phyloP scores from a whole-genome alignment of 2,797 vertebrate species.

The Mormyrus hasselquistii region DNA sequence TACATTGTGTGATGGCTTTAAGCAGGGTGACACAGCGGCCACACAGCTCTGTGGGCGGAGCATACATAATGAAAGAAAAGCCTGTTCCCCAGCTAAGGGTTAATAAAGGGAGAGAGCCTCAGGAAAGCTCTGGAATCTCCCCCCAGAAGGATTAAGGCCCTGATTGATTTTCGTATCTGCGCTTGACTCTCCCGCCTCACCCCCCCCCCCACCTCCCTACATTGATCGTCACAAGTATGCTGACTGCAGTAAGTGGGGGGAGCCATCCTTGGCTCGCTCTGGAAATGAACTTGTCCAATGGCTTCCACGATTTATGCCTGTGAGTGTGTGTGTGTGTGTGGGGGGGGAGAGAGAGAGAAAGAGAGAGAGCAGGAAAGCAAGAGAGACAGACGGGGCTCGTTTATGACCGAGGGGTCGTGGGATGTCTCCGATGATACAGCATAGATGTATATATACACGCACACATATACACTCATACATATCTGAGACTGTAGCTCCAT shows the following conservation, averaged over 20 bases:
- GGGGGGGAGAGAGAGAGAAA: slow-evolving; percentile 20
- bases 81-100: slow-evolving; percentile 47
- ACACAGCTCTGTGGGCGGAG: background rate
- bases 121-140: slow-evolving; percentile 51
- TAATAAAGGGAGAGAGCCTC: slow-evolving; percentile 53
- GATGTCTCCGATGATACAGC: slow-evolving; percentile 3
- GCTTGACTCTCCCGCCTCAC: slow-evolving; percentile 62
- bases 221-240: slow-evolving; percentile 72
- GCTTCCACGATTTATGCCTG: slow-evolving; percentile 67
- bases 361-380: slow-evolving; percentile 10
- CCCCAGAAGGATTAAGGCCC: slow-evolving; percentile 66
- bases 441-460: slow-evolving; percentile 7
- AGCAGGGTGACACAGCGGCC: background rate
- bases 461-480: background rate
- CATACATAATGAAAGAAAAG: slow-evolving; percentile 24
- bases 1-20: background rate
- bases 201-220: slow-evolving; percentile 56
- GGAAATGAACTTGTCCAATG: slow-evolving; percentile 74
- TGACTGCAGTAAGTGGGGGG: slow-evolving; percentile 65
- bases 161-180: slow-evolving; percentile 73
- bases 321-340: slow-evolving; percentile 34
- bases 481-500: background rate
- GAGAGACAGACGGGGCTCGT: background rate
- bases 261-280: slow-evolving; percentile 61
- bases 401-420: background rate